Evolutionary conservation across 2,113 vertebrate species (phyloP).

Genomic region (Salvelinus fontinalis): DNA sequence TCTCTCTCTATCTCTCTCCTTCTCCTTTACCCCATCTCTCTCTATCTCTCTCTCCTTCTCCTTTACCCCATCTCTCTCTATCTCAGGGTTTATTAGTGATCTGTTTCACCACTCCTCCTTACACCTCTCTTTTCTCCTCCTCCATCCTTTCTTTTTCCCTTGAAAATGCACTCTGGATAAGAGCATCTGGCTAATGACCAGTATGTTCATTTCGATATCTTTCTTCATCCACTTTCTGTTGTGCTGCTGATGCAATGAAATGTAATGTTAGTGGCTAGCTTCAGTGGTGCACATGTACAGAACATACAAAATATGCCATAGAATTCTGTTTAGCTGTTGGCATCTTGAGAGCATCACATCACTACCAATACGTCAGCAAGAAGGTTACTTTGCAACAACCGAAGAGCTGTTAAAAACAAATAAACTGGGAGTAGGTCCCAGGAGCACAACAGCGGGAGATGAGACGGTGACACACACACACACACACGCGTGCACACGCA

Average conservation of each 20-base stretch:
- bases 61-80: constrained; percentile 6
- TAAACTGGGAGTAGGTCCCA: no score
- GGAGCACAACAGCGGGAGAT: no score
- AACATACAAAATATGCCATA: constrained; percentile 29
- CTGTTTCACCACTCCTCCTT: not conserved
- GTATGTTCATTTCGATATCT: not conserved
- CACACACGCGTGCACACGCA: not conserved
- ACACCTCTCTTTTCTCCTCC: not conserved
- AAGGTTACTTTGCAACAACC: no score
- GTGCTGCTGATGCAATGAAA: constrained; percentile 59
- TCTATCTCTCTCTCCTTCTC: constrained; percentile 4
- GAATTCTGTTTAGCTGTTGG: no score
- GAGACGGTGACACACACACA: not conserved
- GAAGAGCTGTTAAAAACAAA: no score
- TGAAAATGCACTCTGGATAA: not conserved
- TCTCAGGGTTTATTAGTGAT: constrained; percentile 1
- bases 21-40: no score
- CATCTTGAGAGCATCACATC: no score
- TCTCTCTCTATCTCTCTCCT: not conserved
- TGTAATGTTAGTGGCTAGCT: constrained; percentile 41
- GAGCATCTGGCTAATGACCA: not conserved
- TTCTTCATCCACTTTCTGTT: constrained; percentile 26
- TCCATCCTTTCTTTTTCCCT: not conserved
- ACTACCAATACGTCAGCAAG: no score
- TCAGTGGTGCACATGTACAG: constrained; percentile 25